Percentiles rank a stretch among this genome's conserved stretches.
Conservation (phyloP, 2,797 vertebrate species). For the Trachops cirrhosus region DNA sequence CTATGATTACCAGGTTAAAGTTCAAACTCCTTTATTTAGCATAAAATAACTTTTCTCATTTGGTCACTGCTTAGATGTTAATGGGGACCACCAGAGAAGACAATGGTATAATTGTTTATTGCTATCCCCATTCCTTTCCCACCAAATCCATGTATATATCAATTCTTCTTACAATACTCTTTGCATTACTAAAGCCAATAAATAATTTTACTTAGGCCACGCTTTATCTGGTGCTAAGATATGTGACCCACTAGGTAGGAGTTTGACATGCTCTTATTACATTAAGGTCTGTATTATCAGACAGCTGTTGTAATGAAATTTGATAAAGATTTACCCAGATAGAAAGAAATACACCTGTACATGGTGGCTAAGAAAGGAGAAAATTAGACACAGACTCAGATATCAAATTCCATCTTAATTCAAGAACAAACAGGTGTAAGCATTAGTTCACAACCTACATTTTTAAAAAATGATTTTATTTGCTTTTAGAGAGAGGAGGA, state of each 20-base stretch:
- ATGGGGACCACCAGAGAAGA: background rate
- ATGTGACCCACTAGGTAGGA: background rate
- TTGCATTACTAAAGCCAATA: background rate
- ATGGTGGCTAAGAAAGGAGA: background rate
- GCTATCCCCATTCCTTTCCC: background rate
- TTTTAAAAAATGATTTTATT: background rate
- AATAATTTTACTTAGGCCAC: slow-evolving; percentile 7
- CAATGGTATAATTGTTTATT: background rate
- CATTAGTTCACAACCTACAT: slow-evolving; percentile 18
- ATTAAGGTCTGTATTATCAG: slow-evolving; percentile 14
- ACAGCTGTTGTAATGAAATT: background rate
- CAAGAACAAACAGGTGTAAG: slow-evolving; percentile 20
- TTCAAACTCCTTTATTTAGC: background rate
- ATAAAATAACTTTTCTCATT: background rate
- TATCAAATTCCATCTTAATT: slow-evolving; percentile 29
- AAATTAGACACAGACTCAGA: background rate
- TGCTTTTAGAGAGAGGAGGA: background rate
- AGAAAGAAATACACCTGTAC: background rate
- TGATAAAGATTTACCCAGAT: background rate
- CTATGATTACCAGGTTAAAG: background rate
- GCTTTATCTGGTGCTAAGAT: background rate
- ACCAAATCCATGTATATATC: background rate
- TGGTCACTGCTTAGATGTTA: background rate
- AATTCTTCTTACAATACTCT: background rate
- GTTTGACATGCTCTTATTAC: slow-evolving; percentile 8